Conservation (phyloP, 2,888 invertebrate genomes). For the Vandiemenella viatica region DNA sequence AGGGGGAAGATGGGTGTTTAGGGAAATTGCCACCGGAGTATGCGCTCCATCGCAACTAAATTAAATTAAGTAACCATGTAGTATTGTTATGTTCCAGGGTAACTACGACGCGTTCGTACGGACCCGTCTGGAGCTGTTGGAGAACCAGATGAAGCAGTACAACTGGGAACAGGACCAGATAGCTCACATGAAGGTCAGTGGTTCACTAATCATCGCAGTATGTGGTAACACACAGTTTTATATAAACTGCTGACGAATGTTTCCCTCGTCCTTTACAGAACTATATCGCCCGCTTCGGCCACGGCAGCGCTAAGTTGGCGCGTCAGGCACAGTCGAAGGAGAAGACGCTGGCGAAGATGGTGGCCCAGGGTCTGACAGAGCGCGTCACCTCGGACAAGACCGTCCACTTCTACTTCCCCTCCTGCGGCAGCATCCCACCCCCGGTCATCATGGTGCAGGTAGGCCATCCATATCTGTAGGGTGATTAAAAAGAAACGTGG, state of each 20-base stretch:
- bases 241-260: too few species aligned
- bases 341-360: slow-evolving; percentile 98
- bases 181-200: slow-evolving; percentile 83
- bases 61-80: neutral
- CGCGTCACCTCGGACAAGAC: slow-evolving; percentile 83
- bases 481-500: too few species aligned
- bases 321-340: slow-evolving; percentile 99
- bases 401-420: slow-evolving; percentile 89
- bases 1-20: too few species aligned
- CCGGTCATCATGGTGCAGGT: slow-evolving; percentile 98
- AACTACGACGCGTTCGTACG: slow-evolving; percentile 95
- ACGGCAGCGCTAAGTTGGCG: slow-evolving; percentile 96
- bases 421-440: slow-evolving; percentile 91
- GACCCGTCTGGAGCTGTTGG: slow-evolving; percentile 83
- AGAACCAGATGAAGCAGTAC: slow-evolving; percentile 98
- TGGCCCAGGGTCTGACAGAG: slow-evolving; percentile 92
- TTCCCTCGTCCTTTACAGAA: slow-evolving; percentile 56
- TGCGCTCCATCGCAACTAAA: too few species aligned
- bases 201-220: too few species aligned
- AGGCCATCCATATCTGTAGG: too few species aligned
- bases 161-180: slow-evolving; percentile 99
- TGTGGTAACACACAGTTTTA: too few species aligned
- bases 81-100: slow-evolving; percentile 31
- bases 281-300: slow-evolving; percentile 97
- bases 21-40: too few species aligned